Conservation (phyloP, 2,888 invertebrate species). For the Leptinotarsa rubiginosa region DNA sequence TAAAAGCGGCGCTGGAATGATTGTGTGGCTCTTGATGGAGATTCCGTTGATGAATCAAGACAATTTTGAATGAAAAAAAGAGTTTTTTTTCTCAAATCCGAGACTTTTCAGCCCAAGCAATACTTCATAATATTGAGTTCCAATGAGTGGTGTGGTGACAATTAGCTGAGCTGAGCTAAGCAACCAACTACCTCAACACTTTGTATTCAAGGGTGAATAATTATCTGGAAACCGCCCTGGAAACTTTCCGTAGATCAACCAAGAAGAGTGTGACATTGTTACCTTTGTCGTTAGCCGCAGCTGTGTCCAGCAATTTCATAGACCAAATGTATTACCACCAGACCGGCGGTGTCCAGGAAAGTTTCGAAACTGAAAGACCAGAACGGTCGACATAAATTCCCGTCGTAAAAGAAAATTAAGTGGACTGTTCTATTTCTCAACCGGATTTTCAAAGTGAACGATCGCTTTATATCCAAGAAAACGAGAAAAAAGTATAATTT, state of each 20-base stretch:
- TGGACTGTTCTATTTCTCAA: conserved; percentile 7
- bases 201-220: background rate
- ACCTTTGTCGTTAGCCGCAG: conserved; percentile 13
- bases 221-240: background rate
- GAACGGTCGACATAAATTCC: conserved; percentile 7
- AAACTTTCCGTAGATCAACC: background rate
- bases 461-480: background rate
- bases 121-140: too few relatives aligned
- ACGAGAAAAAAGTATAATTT: background rate
- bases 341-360: conserved; percentile 6
- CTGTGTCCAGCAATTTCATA: conserved; percentile 12
- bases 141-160: too few relatives aligned
- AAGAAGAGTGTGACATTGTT: background rate
- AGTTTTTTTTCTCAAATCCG: too few relatives aligned
- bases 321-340: conserved; percentile 13
- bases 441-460: background rate
- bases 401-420: background rate
- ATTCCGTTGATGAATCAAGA: too few relatives aligned
- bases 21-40: too few relatives aligned
- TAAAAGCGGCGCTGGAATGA: too few relatives aligned
- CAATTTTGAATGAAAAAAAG: too few relatives aligned
- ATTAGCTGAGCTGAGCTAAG: too few relatives aligned
- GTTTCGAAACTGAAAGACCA: conserved; percentile 4
- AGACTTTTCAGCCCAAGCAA: too few relatives aligned
- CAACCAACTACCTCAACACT: background rate